Conservation (phyloP, 2,113 vertebrate genomes). For the Hystrix brachyura region DNA sequence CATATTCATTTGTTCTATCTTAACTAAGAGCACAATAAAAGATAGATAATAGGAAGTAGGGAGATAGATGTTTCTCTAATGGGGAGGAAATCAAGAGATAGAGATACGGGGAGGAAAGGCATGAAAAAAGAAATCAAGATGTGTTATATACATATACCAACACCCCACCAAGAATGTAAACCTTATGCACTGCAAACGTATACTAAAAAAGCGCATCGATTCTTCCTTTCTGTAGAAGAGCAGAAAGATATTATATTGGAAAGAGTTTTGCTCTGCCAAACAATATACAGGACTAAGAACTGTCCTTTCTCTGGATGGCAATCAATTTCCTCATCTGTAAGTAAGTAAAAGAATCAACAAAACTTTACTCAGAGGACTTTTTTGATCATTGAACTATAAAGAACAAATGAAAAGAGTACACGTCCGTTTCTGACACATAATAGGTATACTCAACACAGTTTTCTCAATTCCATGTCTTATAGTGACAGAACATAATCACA, state of each 20-base stretch:
- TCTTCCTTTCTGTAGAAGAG: not conserved
- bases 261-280: not conserved
- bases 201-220: not conserved
- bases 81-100: not conserved
- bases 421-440: not conserved
- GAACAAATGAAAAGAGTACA: not conserved
- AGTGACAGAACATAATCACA: not conserved
- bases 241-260: not conserved
- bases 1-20: not conserved
- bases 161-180: not conserved
- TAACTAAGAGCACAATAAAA: not conserved
- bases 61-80: not conserved
- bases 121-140: not conserved
- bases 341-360: not conserved
- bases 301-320: not conserved
- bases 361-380: not conserved
- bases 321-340: not conserved
- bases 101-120: not conserved
- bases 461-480: not conserved
- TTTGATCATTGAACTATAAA: not conserved
- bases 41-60: not conserved
- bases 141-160: not conserved
- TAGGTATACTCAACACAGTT: not conserved
- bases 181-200: not conserved
- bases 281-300: not conserved